A percentile compares a stretch with the other conserved stretches of the same genome.
Evolutionary conservation across 2,797 vertebrate species (phyloP).

Genomic region (Pygocentrus nattereri): DNA sequence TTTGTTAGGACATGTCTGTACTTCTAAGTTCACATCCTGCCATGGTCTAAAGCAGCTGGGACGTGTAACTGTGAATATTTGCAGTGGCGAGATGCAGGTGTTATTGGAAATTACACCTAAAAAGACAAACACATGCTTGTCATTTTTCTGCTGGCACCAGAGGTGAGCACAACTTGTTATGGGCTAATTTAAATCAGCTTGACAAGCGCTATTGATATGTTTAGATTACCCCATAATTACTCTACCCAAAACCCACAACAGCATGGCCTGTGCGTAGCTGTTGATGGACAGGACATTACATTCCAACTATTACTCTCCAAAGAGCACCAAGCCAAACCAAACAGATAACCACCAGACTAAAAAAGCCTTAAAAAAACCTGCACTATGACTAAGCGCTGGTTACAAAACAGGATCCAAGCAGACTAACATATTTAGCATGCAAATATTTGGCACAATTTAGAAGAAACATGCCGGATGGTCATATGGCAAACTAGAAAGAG

Average conservation of each 20-base stretch:
- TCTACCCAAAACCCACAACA: conserved; percentile 35
- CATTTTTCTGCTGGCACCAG: background rate
- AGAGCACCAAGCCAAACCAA: conserved; percentile 20
- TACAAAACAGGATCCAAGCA: background rate
- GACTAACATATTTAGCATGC: background rate
- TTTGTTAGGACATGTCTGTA: background rate
- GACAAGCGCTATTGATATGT: conserved; percentile 45
- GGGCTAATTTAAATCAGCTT: background rate
- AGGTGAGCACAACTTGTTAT: conserved; percentile 17
- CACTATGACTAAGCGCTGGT: background rate
- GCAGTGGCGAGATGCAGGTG: background rate
- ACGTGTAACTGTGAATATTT: background rate
- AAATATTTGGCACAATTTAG: background rate
- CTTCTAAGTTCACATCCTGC: background rate
- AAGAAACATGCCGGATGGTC: background rate
- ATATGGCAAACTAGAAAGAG: background rate
- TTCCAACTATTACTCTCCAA: conserved; percentile 19
- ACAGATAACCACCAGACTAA: background rate
- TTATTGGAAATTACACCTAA: conserved; percentile 12
- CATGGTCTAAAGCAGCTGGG: background rate
- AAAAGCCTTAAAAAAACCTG: conserved; percentile 1
- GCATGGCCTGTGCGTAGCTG: conserved; percentile 24
- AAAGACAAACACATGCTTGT: conserved; percentile 27
- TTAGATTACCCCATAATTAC: conserved; percentile 49
- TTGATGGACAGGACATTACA: conserved; percentile 36